These are phyloP conservation scores for Stigmatopora nigra DNA, from an alignment of 2,113 vertebrate genomes.

Conservation along the genomic window DNA sequence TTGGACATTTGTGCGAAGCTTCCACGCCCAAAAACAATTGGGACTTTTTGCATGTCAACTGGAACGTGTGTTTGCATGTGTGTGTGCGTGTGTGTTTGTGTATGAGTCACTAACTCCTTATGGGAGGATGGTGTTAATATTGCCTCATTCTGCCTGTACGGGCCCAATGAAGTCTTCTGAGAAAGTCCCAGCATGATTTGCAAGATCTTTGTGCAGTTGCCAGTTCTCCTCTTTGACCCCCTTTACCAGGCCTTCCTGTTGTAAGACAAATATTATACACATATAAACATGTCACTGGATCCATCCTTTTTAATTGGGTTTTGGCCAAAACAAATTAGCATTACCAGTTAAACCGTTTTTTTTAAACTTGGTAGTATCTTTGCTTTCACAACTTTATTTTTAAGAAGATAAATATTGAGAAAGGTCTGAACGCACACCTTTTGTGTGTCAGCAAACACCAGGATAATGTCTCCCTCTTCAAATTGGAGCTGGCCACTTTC, in stretches of 20 bases:
- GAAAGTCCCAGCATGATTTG: conserved; percentile 49
- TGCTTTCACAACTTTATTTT: background rate
- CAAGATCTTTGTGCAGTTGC: conserved; percentile 53
- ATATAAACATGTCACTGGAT: background rate
- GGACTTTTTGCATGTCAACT: conserved; percentile 11
- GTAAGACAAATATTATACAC: conserved; percentile 16
- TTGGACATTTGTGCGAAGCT: conserved; percentile 28
- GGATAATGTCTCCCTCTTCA: conserved; percentile 62
- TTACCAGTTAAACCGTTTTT: background rate
- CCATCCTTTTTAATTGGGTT: background rate
- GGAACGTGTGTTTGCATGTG: background rate
- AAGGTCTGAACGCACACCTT: conserved; percentile 44
- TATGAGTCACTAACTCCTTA: conserved; percentile 10
- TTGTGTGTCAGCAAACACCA: conserved; percentile 47
- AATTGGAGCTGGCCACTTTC: conserved; percentile 58
- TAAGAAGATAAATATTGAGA: background rate
- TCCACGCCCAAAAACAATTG: conserved; percentile 34
- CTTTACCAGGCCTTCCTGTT: conserved; percentile 55
- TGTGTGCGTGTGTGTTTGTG: background rate
- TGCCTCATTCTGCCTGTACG: conserved; percentile 45
- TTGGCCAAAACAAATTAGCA: background rate
- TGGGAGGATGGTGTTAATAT: conserved; percentile 12
- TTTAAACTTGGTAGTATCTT: no score
- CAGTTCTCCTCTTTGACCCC: conserved; percentile 65
- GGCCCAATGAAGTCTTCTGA: conserved; percentile 46